Evolutionary conservation across 2,888 invertebrate genomes (phyloP), one percentile per base, ranked within the genome.

Genomic region (Polyommatus icarus): DNA sequence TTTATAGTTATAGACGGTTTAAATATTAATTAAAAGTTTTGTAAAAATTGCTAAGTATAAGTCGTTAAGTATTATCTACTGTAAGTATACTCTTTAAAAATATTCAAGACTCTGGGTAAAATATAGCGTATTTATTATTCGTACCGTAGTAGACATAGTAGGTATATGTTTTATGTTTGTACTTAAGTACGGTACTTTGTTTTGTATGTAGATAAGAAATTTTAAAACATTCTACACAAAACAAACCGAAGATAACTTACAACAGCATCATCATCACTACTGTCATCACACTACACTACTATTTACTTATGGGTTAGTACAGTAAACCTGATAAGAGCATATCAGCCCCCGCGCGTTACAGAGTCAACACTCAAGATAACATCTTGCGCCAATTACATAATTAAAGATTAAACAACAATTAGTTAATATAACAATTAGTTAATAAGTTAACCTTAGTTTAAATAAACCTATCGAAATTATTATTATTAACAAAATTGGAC

Each of bases 371-470:
- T 67, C 6, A 6, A 32, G 67, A 67, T 67, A 67, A 67, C 67
- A 67, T 67, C 67, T 67, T 67, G 67, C 67, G 67, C 5, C 18
- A 67, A 67, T 67, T 67, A 67, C 29, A 67, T 15, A 67, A 67
- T 67, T 67, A 3, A 15, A 1, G 6, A 67, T 67, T 54, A 67
- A 15, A 32, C 29, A 67, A 32, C 29, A 29, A 67, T 67, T 29
- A 1, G 29, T 15, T 67, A 29, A 67, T n/a, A n/a, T n/a, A 67
- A 32, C 29, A 29, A 67, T 67, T 29, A 1, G 29, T 15, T 67
- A 29, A 67, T n/a, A n/a, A n/a, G n/a, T 67, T 67, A 15, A 67
- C 67, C 29, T 15, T 15, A 12, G 15, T 50, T 50, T 50, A 50
- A 50, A 15, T 50, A 50, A 50, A 50, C 4, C 8, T 40, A 50